phyloP scores from a whole-genome alignment of 92 coral and sea anemone genomes.

The Paramuricea clavata region DNA sequence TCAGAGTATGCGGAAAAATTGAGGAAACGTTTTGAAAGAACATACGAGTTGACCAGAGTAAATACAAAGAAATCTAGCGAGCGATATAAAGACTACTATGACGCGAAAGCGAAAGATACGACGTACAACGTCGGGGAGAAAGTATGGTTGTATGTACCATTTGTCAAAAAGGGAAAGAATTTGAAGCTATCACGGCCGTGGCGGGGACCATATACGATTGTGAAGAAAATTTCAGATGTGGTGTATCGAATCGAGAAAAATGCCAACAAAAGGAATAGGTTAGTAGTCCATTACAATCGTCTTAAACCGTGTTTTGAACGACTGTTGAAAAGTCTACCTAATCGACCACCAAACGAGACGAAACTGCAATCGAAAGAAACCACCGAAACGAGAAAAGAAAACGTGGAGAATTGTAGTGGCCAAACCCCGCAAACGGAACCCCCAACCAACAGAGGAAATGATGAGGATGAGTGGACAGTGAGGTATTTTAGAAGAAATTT shows the following conservation, averaged over 20 bases:
- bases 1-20: neutral
- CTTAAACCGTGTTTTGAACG: no score
- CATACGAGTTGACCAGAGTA: neutral
- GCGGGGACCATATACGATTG: slow-evolving; percentile 13
- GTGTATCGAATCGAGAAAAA: slow-evolving; percentile 22
- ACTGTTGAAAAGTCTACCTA: no score
- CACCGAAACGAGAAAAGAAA: no score
- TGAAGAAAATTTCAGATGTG: slow-evolving; percentile 24
- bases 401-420: no score
- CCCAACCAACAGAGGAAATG: no score
- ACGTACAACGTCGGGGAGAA: neutral
- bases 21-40: neutral
- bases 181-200: slow-evolving; percentile 17
- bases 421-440: no score
- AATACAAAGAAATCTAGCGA: neutral
- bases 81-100: slow-evolving; percentile 19
- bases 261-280: neutral
- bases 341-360: no score
- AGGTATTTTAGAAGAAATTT: no score
- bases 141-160: slow-evolving; percentile 41
- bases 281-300: slow-evolving; percentile 13
- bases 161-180: slow-evolving; percentile 26
- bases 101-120: slow-evolving; percentile 7
- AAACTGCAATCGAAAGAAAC: no score
- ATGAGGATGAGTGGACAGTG: no score